Conservation (phyloP, 1,140 invertebrate genomes). For the Trichogramma pretiosum region DNA sequence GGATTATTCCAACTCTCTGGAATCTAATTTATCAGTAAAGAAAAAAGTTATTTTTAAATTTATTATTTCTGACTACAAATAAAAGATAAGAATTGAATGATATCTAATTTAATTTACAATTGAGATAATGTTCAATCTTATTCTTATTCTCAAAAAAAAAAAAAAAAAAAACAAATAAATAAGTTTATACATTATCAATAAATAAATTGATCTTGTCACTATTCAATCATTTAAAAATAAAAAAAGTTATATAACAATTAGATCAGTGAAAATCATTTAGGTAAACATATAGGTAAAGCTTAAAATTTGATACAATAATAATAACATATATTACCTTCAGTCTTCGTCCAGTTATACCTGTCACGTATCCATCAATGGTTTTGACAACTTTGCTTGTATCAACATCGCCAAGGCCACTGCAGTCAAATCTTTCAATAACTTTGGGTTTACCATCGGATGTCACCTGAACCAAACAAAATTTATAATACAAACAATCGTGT, state of each 20-base stretch:
- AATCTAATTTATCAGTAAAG: slow-evolving; percentile 65
- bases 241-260: neutral
- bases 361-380: slow-evolving; percentile 64
- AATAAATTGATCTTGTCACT: neutral
- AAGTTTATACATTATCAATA: neutral
- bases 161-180: no score
- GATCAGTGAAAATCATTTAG: no score
- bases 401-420: slow-evolving; percentile 90
- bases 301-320: no score
- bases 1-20: slow-evolving; percentile 79
- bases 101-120: no score
- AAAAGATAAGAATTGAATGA: no score
- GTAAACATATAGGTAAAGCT: no score
- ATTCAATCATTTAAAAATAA: neutral
- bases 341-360: slow-evolving; percentile 78
- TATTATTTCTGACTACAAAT: no score
- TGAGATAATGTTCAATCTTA: no score
- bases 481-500: neutral
- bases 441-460: slow-evolving; percentile 84
- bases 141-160: no score
- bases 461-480: slow-evolving; percentile 49
- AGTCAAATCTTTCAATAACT: slow-evolving; percentile 91
- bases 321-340: slow-evolving; percentile 59
- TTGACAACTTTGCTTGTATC: slow-evolving; percentile 78
- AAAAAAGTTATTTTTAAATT: no score